These are phyloP conservation scores for Elmis aenea DNA, from an alignment of 2,888 invertebrate species.

Conservation along the genomic window DNA sequence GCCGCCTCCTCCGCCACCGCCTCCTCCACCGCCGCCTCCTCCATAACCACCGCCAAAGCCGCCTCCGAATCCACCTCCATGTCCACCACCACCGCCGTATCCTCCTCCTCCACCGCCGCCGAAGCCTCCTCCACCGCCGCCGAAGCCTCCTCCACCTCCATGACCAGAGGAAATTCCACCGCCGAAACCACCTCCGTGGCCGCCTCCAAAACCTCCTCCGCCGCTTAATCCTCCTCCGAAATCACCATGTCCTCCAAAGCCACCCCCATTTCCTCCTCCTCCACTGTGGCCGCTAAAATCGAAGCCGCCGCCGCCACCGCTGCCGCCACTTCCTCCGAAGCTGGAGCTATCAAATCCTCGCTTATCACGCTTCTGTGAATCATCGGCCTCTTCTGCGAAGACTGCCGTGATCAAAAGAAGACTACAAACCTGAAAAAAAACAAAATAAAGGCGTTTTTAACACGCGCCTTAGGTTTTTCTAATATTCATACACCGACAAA, in stretches of 20 bases:
- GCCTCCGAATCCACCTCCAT: conserved; percentile 2
- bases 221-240: conserved; percentile 2
- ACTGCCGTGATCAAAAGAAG: conserved; percentile 14
- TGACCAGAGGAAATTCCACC: conserved; percentile 2
- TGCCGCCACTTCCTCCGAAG: conserved; percentile 6
- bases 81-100: conserved; percentile 2
- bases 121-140: conserved; percentile 1
- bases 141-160: neutral
- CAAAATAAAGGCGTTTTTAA: too few relatives aligned
- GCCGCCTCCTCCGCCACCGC: conserved; percentile 4
- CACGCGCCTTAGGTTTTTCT: too few relatives aligned
- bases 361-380: conserved; percentile 11
- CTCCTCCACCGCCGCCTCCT: conserved; percentile 4
- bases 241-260: conserved; percentile 23
- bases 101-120: neutral
- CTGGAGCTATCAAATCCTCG: conserved; percentile 11
- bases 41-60: conserved; percentile 6
- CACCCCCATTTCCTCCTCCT: conserved; percentile 21
- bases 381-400: conserved; percentile 16
- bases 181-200: conserved; percentile 10
- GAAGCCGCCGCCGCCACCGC: conserved; percentile 4
- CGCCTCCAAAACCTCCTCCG: conserved; percentile 1
- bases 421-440: conserved; percentile 7
- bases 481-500: too few relatives aligned
- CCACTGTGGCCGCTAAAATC: conserved; percentile 24